Percentiles rank a stretch among this genome's conserved stretches.
phyloP scores from a whole-genome alignment of 2,797 vertebrate species.

The Hirundo rustica region DNA sequence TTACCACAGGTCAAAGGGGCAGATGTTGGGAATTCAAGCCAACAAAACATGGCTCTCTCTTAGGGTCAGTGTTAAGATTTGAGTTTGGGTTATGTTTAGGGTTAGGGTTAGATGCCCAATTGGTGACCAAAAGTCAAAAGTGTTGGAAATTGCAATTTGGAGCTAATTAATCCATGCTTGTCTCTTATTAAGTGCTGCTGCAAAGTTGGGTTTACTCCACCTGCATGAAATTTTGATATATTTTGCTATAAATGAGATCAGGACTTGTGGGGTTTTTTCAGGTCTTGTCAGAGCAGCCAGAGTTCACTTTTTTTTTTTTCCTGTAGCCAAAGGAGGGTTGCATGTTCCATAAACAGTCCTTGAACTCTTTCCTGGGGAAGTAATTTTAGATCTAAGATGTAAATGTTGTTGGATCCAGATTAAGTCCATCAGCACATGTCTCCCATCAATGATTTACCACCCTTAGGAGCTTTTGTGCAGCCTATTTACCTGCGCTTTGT shows the following conservation, averaged over 20 bases:
- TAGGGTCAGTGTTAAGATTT: background rate
- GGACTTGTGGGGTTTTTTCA: background rate
- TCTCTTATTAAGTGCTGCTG: accelerated
- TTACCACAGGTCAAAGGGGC: accelerated
- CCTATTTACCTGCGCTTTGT: background rate
- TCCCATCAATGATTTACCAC: constrained; percentile 50
- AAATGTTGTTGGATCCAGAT: background rate
- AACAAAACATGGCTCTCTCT: no score
- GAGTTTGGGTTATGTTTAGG: background rate
- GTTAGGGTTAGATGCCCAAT: background rate
- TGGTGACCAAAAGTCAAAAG: background rate
- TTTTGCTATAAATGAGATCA: background rate
- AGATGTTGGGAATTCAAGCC: background rate
- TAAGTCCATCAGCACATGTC: background rate
- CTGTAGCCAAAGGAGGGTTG: background rate
- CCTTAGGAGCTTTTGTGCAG: background rate
- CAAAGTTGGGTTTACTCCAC: background rate
- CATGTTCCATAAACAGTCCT: background rate
- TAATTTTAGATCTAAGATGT: background rate
- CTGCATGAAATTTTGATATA: background rate
- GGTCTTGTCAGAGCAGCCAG: background rate
- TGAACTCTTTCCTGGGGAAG: background rate
- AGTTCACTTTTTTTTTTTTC: background rate
- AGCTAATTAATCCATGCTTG: accelerated
- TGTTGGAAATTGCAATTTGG: background rate